These are phyloP conservation scores for Liasis olivaceus DNA, from an alignment of 2,797 vertebrate genomes.

Conservation along the genomic window DNA sequence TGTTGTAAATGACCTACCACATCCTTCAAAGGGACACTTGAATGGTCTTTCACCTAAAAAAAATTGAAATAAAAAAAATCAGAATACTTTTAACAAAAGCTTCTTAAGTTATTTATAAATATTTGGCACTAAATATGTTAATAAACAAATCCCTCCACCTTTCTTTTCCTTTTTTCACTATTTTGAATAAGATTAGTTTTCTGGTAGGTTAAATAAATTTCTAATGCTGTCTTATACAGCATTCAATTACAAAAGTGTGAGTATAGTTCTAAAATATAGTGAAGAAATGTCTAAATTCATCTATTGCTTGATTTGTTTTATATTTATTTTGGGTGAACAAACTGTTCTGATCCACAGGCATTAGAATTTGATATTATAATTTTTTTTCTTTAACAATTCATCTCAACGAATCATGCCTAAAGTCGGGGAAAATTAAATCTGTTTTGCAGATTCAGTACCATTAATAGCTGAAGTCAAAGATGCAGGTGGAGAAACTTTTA, in stretches of 20 bases:
- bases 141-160: background rate
- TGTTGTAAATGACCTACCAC: slow-evolving; percentile 96
- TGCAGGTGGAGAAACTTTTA: background rate
- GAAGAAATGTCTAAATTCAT: background rate
- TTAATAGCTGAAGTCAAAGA: background rate
- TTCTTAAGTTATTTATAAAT: background rate
- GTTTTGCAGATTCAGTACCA: background rate
- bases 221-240: background rate
- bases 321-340: background rate
- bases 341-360: background rate
- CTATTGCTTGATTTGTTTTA: background rate
- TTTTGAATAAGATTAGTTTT: background rate
- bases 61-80: background rate
- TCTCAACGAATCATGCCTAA: background rate
- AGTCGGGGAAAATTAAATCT: background rate
- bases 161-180: background rate
- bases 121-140: background rate
- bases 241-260: background rate
- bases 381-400: slow-evolving; percentile 3
- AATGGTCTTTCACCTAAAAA: slow-evolving; percentile 94
- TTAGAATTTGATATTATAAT: background rate
- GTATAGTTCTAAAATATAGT: background rate
- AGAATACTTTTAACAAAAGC: background rate
- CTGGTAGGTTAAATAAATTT: background rate
- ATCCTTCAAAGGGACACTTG: slow-evolving; percentile 96